phyloP scores from a whole-genome alignment of 2,888 invertebrate genomes.

The Schizotus pectinicornis region DNA sequence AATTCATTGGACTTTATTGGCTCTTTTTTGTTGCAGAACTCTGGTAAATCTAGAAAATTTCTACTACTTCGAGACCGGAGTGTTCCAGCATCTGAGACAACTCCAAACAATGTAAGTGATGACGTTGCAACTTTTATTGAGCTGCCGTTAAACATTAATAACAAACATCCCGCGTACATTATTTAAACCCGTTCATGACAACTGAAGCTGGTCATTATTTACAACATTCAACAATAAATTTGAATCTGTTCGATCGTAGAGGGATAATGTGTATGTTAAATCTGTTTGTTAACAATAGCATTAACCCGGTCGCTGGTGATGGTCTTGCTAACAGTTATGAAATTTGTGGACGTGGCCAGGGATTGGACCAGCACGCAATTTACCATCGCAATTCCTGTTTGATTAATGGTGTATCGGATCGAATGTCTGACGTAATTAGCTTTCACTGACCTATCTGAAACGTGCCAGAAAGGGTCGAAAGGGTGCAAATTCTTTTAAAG shows the following conservation, averaged over 20 bases:
- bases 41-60: conserved; percentile 53
- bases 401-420: conserved; percentile 17
- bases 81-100: conserved; percentile 48
- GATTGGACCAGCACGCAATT: neutral
- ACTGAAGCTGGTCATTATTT: too few relatives aligned
- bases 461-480: too few relatives aligned
- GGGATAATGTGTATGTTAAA: too few relatives aligned
- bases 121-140: neutral
- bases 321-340: too few relatives aligned
- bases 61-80: conserved; percentile 53
- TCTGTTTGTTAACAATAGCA: too few relatives aligned
- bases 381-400: conserved; percentile 13
- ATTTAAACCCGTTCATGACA: too few relatives aligned
- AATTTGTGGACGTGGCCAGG: neutral
- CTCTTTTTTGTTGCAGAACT: conserved; percentile 45
- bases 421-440: conserved; percentile 15
- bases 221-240: too few relatives aligned
- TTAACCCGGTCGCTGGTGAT: too few relatives aligned
- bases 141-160: too few relatives aligned
- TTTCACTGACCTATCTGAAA: conserved; percentile 9
- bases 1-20: neutral
- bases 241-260: too few relatives aligned
- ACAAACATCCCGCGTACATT: too few relatives aligned
- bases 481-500: too few relatives aligned
- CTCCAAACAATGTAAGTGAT: conserved; percentile 54